Evolutionary conservation across 2,113 vertebrate species (phyloP).

Genomic region (Elaphurus davidianus): DNA sequence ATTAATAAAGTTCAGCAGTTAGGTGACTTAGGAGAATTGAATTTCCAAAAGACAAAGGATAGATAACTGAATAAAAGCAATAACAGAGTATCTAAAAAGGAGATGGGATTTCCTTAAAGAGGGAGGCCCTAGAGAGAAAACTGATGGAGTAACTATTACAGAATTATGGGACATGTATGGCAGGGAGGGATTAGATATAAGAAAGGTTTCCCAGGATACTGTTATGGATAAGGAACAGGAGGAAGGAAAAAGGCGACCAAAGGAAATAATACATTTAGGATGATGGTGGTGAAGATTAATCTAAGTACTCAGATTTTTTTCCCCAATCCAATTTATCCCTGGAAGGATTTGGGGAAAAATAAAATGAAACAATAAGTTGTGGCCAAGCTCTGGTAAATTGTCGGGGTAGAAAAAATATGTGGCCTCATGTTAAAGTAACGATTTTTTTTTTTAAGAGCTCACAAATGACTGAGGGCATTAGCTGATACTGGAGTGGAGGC

Average conservation of each 20-base stretch:
- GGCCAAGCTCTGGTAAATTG: not conserved
- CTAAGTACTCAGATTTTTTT: not conserved
- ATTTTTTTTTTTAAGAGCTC: not conserved
- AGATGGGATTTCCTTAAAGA: not conserved
- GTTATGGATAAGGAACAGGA: not conserved
- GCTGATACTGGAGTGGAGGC: not conserved
- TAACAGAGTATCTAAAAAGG: not conserved
- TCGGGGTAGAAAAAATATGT: not conserved
- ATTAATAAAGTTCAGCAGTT: not conserved
- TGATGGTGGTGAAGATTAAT: not conserved
- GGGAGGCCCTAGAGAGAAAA: not conserved
- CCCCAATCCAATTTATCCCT: not conserved
- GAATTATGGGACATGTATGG: not conserved
- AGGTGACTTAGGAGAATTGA: not conserved
- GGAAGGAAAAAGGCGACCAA: not conserved
- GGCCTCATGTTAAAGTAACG: not conserved
- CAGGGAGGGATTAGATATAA: not conserved
- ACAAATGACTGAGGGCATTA: not conserved
- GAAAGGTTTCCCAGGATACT: not conserved
- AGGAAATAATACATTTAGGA: not conserved
- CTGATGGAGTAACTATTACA: not conserved
- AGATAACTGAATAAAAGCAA: not conserved
- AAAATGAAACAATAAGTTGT: not conserved
- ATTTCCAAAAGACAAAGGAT: not conserved
- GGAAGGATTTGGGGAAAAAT: not conserved